Base-by-base conservation (phyloP, 92 coral and sea anemone species). In the Palythoa grandis region DNA sequence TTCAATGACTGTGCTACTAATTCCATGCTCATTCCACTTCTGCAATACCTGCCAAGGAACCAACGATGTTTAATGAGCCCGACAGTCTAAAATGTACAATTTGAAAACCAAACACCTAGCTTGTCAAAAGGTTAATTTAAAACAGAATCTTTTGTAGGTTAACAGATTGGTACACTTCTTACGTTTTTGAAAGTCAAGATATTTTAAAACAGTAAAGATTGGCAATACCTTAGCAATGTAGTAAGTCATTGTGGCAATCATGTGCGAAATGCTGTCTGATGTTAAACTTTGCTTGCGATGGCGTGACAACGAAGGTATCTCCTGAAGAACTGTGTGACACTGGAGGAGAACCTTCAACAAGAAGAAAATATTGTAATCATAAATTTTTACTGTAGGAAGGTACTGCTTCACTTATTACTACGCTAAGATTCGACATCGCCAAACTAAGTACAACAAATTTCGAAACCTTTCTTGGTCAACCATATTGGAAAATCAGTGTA, bases 321-420 rank as follows among this genome's bases (percentile, higher is more conserved):
- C 98, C 74, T 96, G 98, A 4, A 96, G 91, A 4, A 96, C 98
- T 47, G 98, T 96, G 61, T 96, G 95, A 76, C 98, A 96, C 29
- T 92, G 98, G 2, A 96, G 84, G 37, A 96, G 89, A 50, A 95
- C 86, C 93, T 92, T 60, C n/a, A 35, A 66, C 19, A 67, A 78
- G 69, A 70, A 65, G 25, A 13, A 4, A 5, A 22, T 13, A 16
- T 52, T 22, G 16, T n/a, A 19, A 22, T 29, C 35, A 29, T 29
- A 29, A 29, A 29, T 29, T 29, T 29, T 29, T 29, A 0, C 35
- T 29, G 35, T 29, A 1, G 35, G 35, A 29, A 29, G 35, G 35
- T 29, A 29, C 1, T 29, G 35, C 12, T 14, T 58, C 65, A 58
- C 7, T 14, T n/a, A n/a, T n/a, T n/a, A n/a, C n/a, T n/a, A n/a